These are phyloP conservation scores for Drosophila austrosaltans DNA, from an alignment of 2,888 invertebrate species.

Conservation along the genomic window DNA sequence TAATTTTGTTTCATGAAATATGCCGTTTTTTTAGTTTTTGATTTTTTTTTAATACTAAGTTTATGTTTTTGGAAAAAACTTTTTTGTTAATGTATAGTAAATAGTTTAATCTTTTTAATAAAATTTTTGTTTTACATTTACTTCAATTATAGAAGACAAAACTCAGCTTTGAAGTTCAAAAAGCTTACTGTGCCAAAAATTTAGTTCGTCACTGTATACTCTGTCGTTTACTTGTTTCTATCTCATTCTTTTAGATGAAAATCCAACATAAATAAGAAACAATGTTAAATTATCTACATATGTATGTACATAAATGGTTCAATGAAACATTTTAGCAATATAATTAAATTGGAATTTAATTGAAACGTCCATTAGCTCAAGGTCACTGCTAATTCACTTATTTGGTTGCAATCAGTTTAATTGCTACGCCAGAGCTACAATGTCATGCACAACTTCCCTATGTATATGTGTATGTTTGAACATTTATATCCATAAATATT, in stretches of 20 bases:
- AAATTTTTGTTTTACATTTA: too few relatives aligned
- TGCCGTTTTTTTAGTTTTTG: too few relatives aligned
- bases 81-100: too few relatives aligned
- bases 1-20: too few relatives aligned
- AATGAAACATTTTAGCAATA: too few relatives aligned
- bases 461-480: not conserved
- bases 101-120: too few relatives aligned
- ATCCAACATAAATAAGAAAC: not conserved
- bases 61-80: too few relatives aligned
- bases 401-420: not conserved
- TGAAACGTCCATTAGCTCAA: not conserved
- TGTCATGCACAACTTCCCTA: not conserved
- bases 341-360: not conserved
- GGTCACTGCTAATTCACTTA: not conserved
- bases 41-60: too few relatives aligned
- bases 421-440: not conserved
- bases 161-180: too few relatives aligned
- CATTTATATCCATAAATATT: not conserved
- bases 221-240: not conserved
- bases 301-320: not conserved
- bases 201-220: too few relatives aligned
- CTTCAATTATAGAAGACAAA: too few relatives aligned
- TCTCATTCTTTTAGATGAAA: not conserved
- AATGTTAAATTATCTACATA: not conserved
- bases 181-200: too few relatives aligned